phyloP scores from a whole-genome alignment of 2,888 invertebrate species.

The Bombylius major region DNA sequence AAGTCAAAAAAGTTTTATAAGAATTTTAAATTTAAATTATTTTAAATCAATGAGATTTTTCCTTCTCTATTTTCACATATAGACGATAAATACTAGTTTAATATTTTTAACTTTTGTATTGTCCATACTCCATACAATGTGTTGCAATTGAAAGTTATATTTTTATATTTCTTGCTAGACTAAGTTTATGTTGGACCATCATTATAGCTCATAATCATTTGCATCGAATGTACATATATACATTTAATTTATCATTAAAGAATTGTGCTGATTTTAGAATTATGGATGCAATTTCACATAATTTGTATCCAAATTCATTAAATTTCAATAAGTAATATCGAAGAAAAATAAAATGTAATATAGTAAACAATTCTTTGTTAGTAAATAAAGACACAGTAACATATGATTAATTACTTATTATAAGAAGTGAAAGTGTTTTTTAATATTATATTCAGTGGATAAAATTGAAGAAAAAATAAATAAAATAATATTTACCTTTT shows the following conservation, averaged over 20 bases:
- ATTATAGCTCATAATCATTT: slow-evolving; percentile 64
- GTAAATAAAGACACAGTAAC: too few relatives aligned
- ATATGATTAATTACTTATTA: too few relatives aligned
- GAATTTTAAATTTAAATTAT: too few relatives aligned
- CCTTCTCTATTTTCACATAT: background rate
- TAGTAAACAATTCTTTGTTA: too few relatives aligned
- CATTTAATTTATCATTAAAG: slow-evolving; percentile 56
- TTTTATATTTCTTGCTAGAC: slow-evolving; percentile 38
- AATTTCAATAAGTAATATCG: too few relatives aligned
- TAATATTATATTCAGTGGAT: too few relatives aligned
- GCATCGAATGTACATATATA: slow-evolving; percentile 65
- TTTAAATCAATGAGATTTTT: background rate
- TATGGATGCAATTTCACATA: slow-evolving; percentile 64
- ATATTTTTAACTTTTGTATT: slow-evolving; percentile 30
- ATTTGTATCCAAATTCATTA: slow-evolving; percentile 62
- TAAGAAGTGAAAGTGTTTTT: too few relatives aligned
- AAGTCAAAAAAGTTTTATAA: slow-evolving; percentile 3
- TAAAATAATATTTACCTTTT: too few relatives aligned
- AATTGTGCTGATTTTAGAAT: slow-evolving; percentile 55
- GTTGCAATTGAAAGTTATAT: slow-evolving; percentile 28
- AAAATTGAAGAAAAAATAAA: too few relatives aligned
- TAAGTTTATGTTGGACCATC: slow-evolving; percentile 44
- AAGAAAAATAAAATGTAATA: too few relatives aligned
- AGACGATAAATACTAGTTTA: slow-evolving; percentile 34
- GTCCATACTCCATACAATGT: slow-evolving; percentile 31